Conservation (phyloP, 2,113 vertebrate genomes). For the Deroptyus accipitrinus region DNA sequence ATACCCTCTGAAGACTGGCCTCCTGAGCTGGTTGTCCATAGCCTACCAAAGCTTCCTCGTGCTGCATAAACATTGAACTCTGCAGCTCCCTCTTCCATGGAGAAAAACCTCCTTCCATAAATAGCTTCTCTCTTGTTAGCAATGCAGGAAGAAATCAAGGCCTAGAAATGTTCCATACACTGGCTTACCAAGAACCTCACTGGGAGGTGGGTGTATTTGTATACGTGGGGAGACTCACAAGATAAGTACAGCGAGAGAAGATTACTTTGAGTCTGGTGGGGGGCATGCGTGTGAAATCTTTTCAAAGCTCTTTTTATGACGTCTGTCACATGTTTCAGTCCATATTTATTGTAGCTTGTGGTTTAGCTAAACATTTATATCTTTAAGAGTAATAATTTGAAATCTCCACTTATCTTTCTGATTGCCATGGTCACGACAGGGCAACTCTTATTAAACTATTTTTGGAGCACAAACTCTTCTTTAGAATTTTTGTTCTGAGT, state of each 20-base stretch:
- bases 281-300: not conserved
- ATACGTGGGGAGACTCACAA: not conserved
- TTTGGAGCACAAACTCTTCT: not conserved
- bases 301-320: not conserved
- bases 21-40: not conserved
- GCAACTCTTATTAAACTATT: not conserved
- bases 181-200: not conserved
- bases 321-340: not conserved
- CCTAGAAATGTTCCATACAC: not conserved
- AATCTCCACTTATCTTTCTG: not conserved
- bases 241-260: not conserved
- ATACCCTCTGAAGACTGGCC: not conserved
- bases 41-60: not conserved
- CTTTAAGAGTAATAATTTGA: not conserved
- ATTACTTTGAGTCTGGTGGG: not conserved
- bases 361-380: not conserved
- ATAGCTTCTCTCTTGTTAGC: not conserved
- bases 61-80: not conserved
- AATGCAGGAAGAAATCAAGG: not conserved
- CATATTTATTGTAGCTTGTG: not conserved
- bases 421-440: not conserved
- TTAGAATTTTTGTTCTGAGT: not conserved
- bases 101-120: not conserved
- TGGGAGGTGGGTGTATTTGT: not conserved
- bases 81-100: not conserved